phyloP scores from a whole-genome alignment of 2,888 invertebrate genomes.

The Luperina testacea region DNA sequence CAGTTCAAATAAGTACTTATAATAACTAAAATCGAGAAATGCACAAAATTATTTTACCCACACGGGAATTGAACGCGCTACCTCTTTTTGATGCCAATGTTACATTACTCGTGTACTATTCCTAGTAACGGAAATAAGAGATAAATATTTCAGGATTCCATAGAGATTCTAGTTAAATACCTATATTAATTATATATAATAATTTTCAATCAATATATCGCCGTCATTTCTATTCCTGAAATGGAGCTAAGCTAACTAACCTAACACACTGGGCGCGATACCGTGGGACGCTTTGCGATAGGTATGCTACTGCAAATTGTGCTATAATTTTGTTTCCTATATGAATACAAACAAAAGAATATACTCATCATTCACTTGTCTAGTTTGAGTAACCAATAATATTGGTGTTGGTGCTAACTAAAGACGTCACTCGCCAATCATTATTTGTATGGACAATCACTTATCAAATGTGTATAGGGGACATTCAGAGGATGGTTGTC shows the following conservation, averaged over 20 bases:
- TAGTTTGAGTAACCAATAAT: not conserved
- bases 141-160: not conserved
- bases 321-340: not conserved
- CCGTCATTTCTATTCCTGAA: not conserved
- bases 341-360: not conserved
- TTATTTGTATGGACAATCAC: slow-evolving; percentile 2
- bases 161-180: not conserved
- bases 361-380: not conserved
- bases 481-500: not conserved
- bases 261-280: not conserved
- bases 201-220: not conserved
- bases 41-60: not conserved
- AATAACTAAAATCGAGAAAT: not conserved
- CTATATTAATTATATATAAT: no score
- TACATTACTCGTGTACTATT: not conserved
- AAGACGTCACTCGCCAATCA: not conserved
- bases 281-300: not conserved
- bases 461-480: not conserved
- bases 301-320: no score
- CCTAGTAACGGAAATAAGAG: not conserved
- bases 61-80: slow-evolving; percentile 13
- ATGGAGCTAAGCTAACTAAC: not conserved
- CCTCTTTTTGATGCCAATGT: not conserved
- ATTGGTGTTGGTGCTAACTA: not conserved
- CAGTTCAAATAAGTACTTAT: not conserved